Base-by-base conservation (phyloP, 1,140 invertebrate species). In the Triops cancriformis region DNA sequence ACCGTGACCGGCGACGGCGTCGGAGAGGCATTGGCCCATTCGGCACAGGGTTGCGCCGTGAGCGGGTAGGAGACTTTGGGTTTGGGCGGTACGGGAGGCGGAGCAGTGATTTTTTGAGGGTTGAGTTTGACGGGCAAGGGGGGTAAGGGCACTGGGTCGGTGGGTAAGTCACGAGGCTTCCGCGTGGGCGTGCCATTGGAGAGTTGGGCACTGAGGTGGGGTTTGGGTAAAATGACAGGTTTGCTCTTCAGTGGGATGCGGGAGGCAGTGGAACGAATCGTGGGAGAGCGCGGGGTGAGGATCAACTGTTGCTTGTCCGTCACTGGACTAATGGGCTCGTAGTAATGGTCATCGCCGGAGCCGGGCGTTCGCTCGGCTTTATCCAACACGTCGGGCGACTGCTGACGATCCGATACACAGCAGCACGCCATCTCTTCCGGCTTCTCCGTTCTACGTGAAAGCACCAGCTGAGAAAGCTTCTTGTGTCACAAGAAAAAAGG, bases 81-180 rank as follows among this genome's bases (percentile, higher is more conserved):
- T 43, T 78, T 78, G 1, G 77, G 77, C 1, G 77, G 77, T 1
- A 78, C 77, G 1, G 77, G 77, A 27, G 77, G 77, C 26, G 77
- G 64, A 28, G 77, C 41, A 23, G 73, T 73, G 12, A 23, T 73
- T 74, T 37, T 72, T 26, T 73, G 73, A 10, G n/a, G 26, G 27
- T 23, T 37, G 7, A 74, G 72, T 11, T 43, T 27, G 27, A 73
- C 37, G n/a, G 77, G 72, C 43, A 74, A 74, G 23, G 73, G 72
- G 26, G 77, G 77, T 45, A 78, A 26, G 1, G 77, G 77, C 18
- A n/a, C 18, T 18, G 5, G 10, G 6, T 64, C 51, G 10, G 14
- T 14, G 4, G 51, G 23, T 64, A 64, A 64, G 3, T 64, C 18
- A 23, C 18, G 51, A 64, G 10, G 10, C 5, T 23, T 14, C 2